Conservation (phyloP, 2,113 vertebrate genomes). For the Strix aluco region DNA sequence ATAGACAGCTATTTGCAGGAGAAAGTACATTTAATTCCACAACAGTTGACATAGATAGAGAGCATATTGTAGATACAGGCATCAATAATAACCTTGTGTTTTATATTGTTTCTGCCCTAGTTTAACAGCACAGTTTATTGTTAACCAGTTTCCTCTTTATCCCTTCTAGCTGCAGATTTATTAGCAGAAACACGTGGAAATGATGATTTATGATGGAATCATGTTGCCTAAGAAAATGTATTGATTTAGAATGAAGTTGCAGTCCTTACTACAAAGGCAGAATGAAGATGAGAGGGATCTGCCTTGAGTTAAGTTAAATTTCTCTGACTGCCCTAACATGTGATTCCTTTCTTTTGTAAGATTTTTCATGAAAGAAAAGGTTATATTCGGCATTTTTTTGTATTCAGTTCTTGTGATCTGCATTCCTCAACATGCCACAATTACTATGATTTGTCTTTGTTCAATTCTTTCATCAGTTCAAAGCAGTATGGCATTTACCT, state of each 20-base stretch:
- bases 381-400: neutral
- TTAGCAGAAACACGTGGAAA: slow-evolving; percentile 74
- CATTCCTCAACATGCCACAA: slow-evolving; percentile 3
- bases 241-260: slow-evolving; percentile 76
- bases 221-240: slow-evolving; percentile 81
- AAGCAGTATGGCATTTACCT: slow-evolving; percentile 70
- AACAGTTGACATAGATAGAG: neutral
- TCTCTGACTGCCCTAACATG: neutral
- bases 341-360: neutral
- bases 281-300: neutral
- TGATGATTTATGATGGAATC: slow-evolving; percentile 85
- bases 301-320: neutral
- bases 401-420: neutral
- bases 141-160: slow-evolving; percentile 63
- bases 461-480: slow-evolving; percentile 72
- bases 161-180: slow-evolving; percentile 64
- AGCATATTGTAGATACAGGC: neutral
- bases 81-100: slow-evolving; percentile 33
- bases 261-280: neutral
- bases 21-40: slow-evolving; percentile 5
- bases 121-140: slow-evolving; percentile 48
- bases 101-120: neutral
- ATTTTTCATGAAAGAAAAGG: neutral
- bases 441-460: slow-evolving; percentile 58
- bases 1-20: neutral